Percentiles rank a stretch among this genome's conserved stretches.
phyloP scores from a whole-genome alignment of 2,888 invertebrate genomes.

The Oligia fasciuncula region DNA sequence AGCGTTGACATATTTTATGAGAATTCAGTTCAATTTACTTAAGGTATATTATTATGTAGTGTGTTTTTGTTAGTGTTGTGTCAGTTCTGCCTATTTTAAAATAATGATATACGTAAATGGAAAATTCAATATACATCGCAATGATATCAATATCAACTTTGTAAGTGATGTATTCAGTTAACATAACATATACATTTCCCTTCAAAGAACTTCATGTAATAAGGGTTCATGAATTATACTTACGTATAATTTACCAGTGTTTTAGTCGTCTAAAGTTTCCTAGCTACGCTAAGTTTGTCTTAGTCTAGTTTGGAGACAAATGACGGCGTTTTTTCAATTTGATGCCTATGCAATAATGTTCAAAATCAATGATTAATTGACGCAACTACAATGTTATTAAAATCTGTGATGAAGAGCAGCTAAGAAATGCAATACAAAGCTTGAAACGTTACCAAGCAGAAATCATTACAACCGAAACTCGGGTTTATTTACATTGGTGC shows the following conservation, averaged over 20 bases:
- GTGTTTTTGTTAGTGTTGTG: conserved; percentile 63
- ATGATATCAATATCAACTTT: conserved; percentile 12
- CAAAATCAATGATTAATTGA: conserved; percentile 34
- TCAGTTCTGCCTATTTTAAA: conserved; percentile 49
- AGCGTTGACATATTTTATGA: conserved; percentile 40
- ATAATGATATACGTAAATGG: conserved; percentile 43
- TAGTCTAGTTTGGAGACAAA: conserved; percentile 73
- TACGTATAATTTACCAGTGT: conserved; percentile 49
- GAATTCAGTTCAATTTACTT: conserved; percentile 59
- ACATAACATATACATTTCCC: conserved; percentile 7
- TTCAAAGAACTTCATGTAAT: conserved; percentile 21
- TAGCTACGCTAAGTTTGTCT: conserved; percentile 75
- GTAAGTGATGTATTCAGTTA: conserved; percentile 35
- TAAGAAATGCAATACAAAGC: conserved; percentile 51
- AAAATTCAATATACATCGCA: conserved; percentile 10
- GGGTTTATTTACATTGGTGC: conserved; percentile 68
- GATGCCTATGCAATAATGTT: conserved; percentile 32
- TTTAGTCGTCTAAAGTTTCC: conserved; percentile 67
- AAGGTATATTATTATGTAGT: conserved; percentile 43
- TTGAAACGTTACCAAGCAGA: conserved; percentile 43
- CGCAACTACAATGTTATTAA: conserved; percentile 57
- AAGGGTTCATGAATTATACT: conserved; percentile 49
- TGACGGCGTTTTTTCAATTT: conserved; percentile 53
- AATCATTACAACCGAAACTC: conserved; percentile 23
- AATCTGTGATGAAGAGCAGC: conserved; percentile 63